Evolutionary conservation across 2,888 invertebrate genomes (phyloP), one percentile per base, ranked within the genome.

Genomic region (Liodrosophila aerea): DNA sequence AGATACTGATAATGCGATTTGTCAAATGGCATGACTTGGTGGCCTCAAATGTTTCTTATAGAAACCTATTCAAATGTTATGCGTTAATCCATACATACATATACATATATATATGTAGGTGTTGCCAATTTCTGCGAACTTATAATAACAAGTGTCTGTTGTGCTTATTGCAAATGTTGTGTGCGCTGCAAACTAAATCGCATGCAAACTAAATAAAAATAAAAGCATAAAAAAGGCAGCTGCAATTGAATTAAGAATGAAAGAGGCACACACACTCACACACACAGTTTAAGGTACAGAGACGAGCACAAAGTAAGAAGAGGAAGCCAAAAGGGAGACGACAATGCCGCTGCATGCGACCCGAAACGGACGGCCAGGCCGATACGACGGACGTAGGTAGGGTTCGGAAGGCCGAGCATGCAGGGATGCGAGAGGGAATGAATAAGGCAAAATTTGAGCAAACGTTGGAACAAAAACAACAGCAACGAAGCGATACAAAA

Each of bases 181-280:
- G 2, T 2, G 22, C 3, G 3, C 5, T 22, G 22, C 22, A 16
- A 16, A 30, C 57, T 12, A 53, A 40, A 43, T 31, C 29, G 52
- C 36, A 45, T 40, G 59, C 62, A 65, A 50, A 64, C 64, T 51
- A 46, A 71, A 61, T 43, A 60, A 34, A 52, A 51, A 57, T 46
- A 71, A 64, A 82, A 65, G 58, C 63, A 73, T 13, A 70, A 76
- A 82, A 81, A 82, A 75, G 73, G 86, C 88, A 88, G 88, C 88
- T 88, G 88, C 86, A 87, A 80, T 83, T 85, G 64, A 85, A 82
- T 85, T 82, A 85, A 75, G 62, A 52, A 56, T 36, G 60, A 67
- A 66, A 66, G 41, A 60, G 34, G 53, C 39, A 45, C 50, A 49
- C 45, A 61, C 56, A 59, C 54, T 54, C 39, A 33, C 40, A 51